A percentile compares a stretch with the other conserved stretches of the same genome.
phyloP scores from a whole-genome alignment of 1,140 invertebrate species.

The Chrysopa pallens region DNA sequence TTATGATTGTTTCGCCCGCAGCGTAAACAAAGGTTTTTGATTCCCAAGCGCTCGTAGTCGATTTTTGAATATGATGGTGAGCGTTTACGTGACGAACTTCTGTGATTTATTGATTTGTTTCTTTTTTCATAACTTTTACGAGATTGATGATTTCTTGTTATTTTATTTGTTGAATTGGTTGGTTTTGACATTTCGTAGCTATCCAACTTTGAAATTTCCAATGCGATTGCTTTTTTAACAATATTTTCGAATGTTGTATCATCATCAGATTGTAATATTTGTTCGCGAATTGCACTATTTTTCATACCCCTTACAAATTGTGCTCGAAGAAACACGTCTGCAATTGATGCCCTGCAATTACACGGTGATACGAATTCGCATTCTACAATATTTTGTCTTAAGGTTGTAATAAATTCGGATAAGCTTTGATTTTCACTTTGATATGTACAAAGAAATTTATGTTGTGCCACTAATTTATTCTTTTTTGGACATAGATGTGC shows the following conservation, averaged over 20 bases:
- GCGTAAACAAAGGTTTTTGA: not conserved
- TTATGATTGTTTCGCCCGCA: not conserved
- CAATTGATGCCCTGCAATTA: conserved; percentile 6
- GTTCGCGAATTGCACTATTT: conserved; percentile 10
- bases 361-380: conserved; percentile 8
- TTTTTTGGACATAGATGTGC: conserved; percentile 8
- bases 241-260: not conserved
- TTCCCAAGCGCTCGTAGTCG: not conserved
- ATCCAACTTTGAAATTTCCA: not conserved
- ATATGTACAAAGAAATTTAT: conserved; percentile 12
- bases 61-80: not conserved
- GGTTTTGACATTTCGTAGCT: too few species aligned
- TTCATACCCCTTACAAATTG: conserved; percentile 15
- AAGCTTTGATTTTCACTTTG: conserved; percentile 11
- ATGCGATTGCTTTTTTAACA: not conserved
- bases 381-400: conserved; percentile 5
- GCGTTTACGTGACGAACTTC: not conserved
- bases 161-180: too few species aligned
- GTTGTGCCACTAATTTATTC: conserved; percentile 10
- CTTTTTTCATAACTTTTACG: too few species aligned
- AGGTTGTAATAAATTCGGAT: conserved; percentile 7
- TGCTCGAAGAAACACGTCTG: conserved; percentile 12
- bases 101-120: not conserved
- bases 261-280: conserved; percentile 6
- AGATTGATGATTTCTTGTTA: too few species aligned